phyloP scores from a whole-genome alignment of 2,113 vertebrate genomes.

The Circaetus cinerascens region DNA sequence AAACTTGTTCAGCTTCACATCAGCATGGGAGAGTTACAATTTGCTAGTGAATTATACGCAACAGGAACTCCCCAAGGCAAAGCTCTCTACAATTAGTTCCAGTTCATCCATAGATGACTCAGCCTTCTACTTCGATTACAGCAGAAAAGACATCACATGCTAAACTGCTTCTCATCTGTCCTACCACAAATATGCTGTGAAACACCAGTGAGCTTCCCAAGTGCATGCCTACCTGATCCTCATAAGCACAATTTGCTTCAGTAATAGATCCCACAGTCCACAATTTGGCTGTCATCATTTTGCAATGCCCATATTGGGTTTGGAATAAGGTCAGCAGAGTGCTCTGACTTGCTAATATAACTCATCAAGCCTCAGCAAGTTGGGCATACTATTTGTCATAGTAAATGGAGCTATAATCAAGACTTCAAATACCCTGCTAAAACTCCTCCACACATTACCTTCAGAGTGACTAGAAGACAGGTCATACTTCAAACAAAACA shows the following conservation, averaged over 20 bases:
- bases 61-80: background rate
- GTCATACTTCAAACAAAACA: background rate
- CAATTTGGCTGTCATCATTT: background rate
- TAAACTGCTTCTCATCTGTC: background rate
- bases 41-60: background rate
- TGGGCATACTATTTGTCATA: background rate
- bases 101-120: background rate
- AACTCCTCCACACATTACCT: background rate
- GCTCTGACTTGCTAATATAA: background rate
- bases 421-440: background rate
- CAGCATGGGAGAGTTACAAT: background rate
- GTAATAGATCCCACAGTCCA: background rate
- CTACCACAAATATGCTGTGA: background rate
- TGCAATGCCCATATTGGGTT: fast-evolving
- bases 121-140: background rate
- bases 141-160: background rate
- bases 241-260: background rate
- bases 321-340: background rate
- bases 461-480: background rate
- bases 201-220: background rate
- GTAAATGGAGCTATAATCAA: background rate
- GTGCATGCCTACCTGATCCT: background rate
- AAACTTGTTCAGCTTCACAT: background rate
- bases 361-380: background rate
- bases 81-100: background rate